phyloP scores from a whole-genome alignment of 2,888 invertebrate genomes.

The Patella caerulea region DNA sequence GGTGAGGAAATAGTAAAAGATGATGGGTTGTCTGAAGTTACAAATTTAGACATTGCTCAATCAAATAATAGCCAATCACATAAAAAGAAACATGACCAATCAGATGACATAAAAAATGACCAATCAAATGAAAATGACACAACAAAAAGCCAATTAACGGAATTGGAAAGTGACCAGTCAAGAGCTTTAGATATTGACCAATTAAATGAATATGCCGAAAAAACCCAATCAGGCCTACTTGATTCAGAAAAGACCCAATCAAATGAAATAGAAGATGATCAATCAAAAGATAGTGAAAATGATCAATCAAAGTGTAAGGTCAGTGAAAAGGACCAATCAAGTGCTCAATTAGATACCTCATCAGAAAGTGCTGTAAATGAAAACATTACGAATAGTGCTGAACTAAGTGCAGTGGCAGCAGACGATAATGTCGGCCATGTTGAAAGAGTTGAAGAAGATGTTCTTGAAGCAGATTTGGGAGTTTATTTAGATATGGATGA shows the following conservation, averaged over 20 bases:
- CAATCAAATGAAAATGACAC: background rate
- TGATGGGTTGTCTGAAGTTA: background rate
- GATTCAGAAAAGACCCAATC: no score
- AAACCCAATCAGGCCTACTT: no score
- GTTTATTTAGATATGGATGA: slow-evolving; percentile 2
- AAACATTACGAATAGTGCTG: background rate
- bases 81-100: background rate
- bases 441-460: background rate
- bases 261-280: no score
- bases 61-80: background rate
- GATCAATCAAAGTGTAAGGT: background rate
- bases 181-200: no score
- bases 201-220: no score
- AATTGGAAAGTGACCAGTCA: no score
- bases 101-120: background rate
- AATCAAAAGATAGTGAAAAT: background rate
- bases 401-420: background rate
- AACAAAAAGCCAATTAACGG: background rate
- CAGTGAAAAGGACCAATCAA: background rate
- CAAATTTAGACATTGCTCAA: no score
- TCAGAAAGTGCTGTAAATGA: background rate
- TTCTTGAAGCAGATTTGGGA: background rate
- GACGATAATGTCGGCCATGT: background rate
- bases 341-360: background rate
- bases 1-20: background rate